phyloP scores from a whole-genome alignment of 2,113 vertebrate genomes.

The Myiopsitta monachus region DNA sequence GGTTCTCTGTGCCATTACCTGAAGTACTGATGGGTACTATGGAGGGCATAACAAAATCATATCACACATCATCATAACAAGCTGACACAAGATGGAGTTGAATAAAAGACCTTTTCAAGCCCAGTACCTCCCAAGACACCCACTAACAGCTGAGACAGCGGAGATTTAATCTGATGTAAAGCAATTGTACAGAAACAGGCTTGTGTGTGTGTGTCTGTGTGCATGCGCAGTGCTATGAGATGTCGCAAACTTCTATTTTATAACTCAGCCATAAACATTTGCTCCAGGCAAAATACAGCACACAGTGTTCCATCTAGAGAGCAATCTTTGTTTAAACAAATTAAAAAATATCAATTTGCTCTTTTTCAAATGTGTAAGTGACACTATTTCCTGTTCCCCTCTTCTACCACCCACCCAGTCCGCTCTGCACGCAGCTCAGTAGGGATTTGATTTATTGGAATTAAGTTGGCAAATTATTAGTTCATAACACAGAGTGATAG shows the following conservation, averaged over 20 bases:
- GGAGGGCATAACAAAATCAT: not conserved
- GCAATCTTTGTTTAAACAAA: constrained; percentile 48
- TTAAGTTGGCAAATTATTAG: constrained; percentile 44
- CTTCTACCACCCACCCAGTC: not conserved
- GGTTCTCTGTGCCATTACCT: not conserved
- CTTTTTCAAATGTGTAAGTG: constrained; percentile 17
- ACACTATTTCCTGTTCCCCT: not conserved
- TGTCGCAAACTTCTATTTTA: constrained; percentile 39
- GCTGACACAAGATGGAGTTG: not conserved
- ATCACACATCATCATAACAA: constrained; percentile 24
- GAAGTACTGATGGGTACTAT: not conserved
- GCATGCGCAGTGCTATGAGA: not conserved
- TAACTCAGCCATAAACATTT: constrained; percentile 48
- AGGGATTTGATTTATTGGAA: constrained; percentile 39
- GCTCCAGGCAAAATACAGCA: constrained; percentile 52
- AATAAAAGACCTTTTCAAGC: constrained; percentile 3
- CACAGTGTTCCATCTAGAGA: constrained; percentile 29
- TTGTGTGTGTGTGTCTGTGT: not conserved
- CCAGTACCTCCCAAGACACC: not conserved
- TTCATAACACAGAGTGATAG: constrained; percentile 3
- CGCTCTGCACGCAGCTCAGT: not conserved
- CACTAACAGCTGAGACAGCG: constrained; percentile 24
- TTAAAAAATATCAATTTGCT: constrained; percentile 41
- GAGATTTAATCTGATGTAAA: constrained; percentile 38
- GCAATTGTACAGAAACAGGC: constrained; percentile 24